Percentiles rank a stretch among this genome's conserved stretches.
phyloP scores from a whole-genome alignment of 2,113 vertebrate species.

The Mastomys natalensis region DNA sequence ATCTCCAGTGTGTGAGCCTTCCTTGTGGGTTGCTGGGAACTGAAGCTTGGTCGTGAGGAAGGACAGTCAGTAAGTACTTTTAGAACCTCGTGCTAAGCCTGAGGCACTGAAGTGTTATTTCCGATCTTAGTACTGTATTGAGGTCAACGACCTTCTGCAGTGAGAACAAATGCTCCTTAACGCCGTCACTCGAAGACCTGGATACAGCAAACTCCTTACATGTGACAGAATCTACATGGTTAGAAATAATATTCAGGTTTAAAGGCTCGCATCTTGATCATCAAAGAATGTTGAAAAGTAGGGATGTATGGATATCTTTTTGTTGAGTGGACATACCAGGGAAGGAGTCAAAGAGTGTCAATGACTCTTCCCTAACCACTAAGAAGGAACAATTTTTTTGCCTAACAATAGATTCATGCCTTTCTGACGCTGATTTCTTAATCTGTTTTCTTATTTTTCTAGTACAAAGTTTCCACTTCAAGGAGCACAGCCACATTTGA shows the following conservation, averaged over 20 bases:
- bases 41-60: background rate
- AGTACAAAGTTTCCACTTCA: background rate
- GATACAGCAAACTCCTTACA: no score
- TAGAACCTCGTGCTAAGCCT: no score
- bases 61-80: background rate
- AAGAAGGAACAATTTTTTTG: background rate
- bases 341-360: background rate
- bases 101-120: background rate
- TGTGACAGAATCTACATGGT: fast-evolving
- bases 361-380: background rate
- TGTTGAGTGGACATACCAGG: fast-evolving
- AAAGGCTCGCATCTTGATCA: no score
- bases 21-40: background rate
- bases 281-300: background rate
- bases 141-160: background rate
- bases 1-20: background rate
- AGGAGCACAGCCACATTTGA: background rate
- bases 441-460: background rate
- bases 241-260: background rate
- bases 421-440: background rate
- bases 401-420: background rate
- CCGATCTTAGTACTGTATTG: background rate
- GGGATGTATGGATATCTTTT: fast-evolving
- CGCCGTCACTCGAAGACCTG: background rate
- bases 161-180: fast-evolving